Conservation (phyloP, 2,888 invertebrate genomes). For the Tholera decimalis region DNA sequence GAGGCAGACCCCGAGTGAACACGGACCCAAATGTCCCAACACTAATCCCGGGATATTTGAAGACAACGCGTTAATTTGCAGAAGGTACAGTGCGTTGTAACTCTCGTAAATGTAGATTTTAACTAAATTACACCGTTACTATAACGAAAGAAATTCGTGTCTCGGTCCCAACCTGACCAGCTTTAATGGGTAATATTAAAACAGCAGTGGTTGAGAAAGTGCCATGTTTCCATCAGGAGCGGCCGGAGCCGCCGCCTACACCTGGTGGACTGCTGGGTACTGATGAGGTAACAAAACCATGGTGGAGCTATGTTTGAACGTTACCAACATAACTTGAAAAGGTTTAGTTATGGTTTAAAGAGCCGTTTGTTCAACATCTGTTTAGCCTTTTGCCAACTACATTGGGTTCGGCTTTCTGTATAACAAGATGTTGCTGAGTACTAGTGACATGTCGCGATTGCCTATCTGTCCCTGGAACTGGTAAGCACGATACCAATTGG, state of each 20-base stretch:
- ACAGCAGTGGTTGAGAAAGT: constrained; percentile 25
- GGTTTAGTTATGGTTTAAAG: no score
- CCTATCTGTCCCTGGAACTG: no score
- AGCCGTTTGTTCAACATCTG: no score
- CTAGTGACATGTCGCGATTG: no score
- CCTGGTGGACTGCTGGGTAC: constrained; percentile 13
- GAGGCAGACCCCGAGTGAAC: constrained; percentile 17
- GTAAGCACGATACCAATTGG: no score
- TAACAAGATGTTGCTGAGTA: no score
- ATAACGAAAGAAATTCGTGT: constrained; percentile 21
- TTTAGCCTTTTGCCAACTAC: no score
- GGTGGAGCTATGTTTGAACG: neutral
- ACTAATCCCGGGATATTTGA: constrained; percentile 46
- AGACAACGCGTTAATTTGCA: neutral
- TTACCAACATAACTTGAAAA: neutral
- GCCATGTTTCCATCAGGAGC: constrained; percentile 12
- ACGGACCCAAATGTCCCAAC: constrained; percentile 36
- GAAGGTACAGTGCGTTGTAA: neutral
- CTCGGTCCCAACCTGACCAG: constrained; percentile 1
- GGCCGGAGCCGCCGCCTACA: neutral
- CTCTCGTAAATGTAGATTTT: neutral
- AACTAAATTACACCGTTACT: neutral
- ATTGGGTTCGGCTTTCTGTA: no score
- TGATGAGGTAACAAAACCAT: neutral
- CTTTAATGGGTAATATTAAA: constrained; percentile 28